Conservation (phyloP, 2,888 invertebrate species). For the Hydriomena furcata region DNA sequence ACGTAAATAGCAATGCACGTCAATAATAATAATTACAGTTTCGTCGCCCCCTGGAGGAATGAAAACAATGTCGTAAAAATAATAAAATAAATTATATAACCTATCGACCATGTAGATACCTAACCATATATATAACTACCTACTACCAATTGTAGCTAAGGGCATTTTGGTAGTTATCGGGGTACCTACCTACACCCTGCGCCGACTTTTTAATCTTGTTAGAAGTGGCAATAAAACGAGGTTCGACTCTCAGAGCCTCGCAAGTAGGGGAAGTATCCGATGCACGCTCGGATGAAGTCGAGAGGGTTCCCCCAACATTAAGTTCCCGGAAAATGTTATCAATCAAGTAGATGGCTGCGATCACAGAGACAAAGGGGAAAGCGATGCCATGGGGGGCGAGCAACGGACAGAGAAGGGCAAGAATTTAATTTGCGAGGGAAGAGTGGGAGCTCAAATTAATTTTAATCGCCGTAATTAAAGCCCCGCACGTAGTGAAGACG, state of each 20-base stretch:
- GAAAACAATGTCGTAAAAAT: too few relatives aligned
- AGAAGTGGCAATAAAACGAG: too few relatives aligned
- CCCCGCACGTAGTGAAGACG: constrained; percentile 18
- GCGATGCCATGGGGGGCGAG: constrained; percentile 18
- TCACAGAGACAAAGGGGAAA: constrained; percentile 45
- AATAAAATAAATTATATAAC: too few relatives aligned
- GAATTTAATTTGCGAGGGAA: constrained; percentile 72
- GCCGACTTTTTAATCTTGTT: too few relatives aligned
- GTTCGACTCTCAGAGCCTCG: neutral
- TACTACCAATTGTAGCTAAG: too few relatives aligned
- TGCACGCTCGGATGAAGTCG: constrained; percentile 13
- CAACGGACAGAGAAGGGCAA: constrained; percentile 41
- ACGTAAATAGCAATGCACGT: too few relatives aligned
- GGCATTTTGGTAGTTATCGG: too few relatives aligned
- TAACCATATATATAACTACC: too few relatives aligned
- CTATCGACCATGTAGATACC: too few relatives aligned
- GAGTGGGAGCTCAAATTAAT: constrained; percentile 68
- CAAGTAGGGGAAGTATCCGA: neutral
- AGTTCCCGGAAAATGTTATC: constrained; percentile 48
- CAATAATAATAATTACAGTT: too few relatives aligned
- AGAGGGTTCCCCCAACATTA: constrained; percentile 29
- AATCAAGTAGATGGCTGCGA: constrained; percentile 50
- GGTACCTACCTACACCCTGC: too few relatives aligned
- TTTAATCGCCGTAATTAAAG: constrained; percentile 78
- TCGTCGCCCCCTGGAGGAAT: too few relatives aligned